Conservation (phyloP, 2,797 vertebrate species). For the Rhinichthys osculus region DNA sequence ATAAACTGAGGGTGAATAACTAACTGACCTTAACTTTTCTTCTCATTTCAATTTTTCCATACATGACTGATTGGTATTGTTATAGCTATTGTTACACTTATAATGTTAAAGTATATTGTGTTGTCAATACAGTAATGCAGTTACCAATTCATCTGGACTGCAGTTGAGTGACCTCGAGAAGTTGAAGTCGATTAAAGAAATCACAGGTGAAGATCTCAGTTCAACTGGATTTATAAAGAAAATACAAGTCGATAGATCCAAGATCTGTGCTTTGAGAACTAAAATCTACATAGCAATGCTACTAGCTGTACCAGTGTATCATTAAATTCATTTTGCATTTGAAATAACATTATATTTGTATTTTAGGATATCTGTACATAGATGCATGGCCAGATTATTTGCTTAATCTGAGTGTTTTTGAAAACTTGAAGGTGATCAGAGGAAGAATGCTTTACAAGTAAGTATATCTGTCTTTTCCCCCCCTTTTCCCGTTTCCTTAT, state of each 20-base stretch:
- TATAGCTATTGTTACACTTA: background rate
- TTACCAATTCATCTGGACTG: constrained; percentile 79
- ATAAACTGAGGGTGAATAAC: background rate
- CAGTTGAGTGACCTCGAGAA: constrained; percentile 79
- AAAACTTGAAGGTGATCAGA: constrained; percentile 90
- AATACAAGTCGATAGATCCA: background rate
- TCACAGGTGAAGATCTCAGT: constrained; percentile 82
- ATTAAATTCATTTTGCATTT: background rate
- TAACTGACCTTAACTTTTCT: background rate
- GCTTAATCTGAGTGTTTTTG: constrained; percentile 85
- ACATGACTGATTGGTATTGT: background rate
- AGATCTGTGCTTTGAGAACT: background rate
- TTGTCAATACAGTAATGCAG: constrained; percentile 72
- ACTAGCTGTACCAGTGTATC: background rate
- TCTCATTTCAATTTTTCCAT: background rate
- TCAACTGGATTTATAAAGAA: background rate
- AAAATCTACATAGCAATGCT: background rate
- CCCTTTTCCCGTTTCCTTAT: background rate
- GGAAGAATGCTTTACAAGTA: constrained; percentile 92
- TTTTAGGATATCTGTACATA: constrained; percentile 91
- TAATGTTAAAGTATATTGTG: background rate
- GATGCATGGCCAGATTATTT: constrained; percentile 86
- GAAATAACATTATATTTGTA: constrained; percentile 21
- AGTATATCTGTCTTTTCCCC: constrained; percentile 45
- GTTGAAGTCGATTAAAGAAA: constrained; percentile 90